Evolutionary conservation across 2,888 invertebrate species (phyloP), one percentile per base, ranked within the genome.

Genomic region (Zygogramma bicolorata): DNA sequence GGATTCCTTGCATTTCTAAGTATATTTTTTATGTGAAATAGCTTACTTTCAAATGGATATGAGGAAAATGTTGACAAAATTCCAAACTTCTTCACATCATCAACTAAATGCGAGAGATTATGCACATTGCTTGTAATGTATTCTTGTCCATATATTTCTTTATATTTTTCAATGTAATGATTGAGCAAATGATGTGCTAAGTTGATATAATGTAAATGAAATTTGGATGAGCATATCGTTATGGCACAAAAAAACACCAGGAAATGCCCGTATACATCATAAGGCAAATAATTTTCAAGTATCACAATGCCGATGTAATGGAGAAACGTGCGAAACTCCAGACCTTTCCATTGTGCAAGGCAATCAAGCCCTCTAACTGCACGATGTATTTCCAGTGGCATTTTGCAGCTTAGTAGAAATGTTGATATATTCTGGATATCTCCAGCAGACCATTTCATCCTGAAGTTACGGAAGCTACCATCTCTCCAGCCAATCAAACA

Each of bases 41-140:
- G 68, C 31, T 74, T 79, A 60, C 80, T 85, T 76, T 85, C 84
- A 80, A 82, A 85, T 10, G 79, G 78, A 75, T 85, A 85, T 10
- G 81, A 77, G 49, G 80, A 82, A 74, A 81, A 81, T n/a, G 73
- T 76, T 63, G 84, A 82, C 27, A 85, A 75, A 20, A 62, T 34
- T 10, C 2, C 2, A 77, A 79, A 83, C 22, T 73, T 79, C 34
- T 60, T 61, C 1, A 79, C 81, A 76, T 86, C 85, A 38, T 81
- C 74, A 22, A 83, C 76, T 34, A 85, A 61, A 77, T 73, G 73
- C 8, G 53, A 31, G 3, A 70, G 46, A 53, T 73, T 73, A 53
- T 73, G 73, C 7, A 73, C 70, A 58, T 73, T 73, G 38, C 73
- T 73, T 1, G 73, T 70, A 5, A 73, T 73, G 15, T 73, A 70